Conservation (phyloP, 1,140 invertebrate genomes). For the Berghia stephanieae region DNA sequence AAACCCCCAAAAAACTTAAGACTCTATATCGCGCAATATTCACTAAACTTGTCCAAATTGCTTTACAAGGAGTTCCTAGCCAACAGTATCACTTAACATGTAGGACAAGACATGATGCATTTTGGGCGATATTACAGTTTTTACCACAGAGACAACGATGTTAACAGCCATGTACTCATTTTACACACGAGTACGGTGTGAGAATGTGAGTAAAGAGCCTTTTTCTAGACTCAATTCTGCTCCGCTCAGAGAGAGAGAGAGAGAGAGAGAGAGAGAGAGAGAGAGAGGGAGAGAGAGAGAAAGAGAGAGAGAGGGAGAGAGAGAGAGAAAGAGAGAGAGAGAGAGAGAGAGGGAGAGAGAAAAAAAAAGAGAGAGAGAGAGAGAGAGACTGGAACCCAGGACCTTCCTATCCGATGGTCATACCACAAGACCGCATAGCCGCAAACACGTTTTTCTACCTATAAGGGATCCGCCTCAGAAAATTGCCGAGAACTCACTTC, state of each 20-base stretch:
- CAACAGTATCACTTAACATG: too few relatives aligned
- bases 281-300: background rate
- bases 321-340: background rate
- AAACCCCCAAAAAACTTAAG: too few relatives aligned
- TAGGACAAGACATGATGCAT: too few relatives aligned
- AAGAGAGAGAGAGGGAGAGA: background rate
- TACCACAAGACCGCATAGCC: background rate
- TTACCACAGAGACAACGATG: too few relatives aligned
- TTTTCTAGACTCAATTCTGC: background rate
- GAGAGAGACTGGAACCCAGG: background rate
- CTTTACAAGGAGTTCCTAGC: too few relatives aligned
- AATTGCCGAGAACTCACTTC: background rate
- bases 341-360: background rate
- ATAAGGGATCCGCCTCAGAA: background rate
- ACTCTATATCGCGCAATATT: too few relatives aligned
- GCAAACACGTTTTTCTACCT: background rate
- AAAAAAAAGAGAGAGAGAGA: constrained; percentile 4
- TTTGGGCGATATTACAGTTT: too few relatives aligned
- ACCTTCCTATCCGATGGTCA: too few relatives aligned
- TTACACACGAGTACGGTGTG: too few relatives aligned
- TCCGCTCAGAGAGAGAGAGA: background rate
- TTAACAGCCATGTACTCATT: too few relatives aligned
- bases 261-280: constrained; percentile 4
- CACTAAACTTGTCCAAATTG: too few relatives aligned
- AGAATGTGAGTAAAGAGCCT: too few relatives aligned